Percentiles rank a stretch among this genome's conserved stretches.
Conservation (phyloP, 2,888 invertebrate genomes). For the Callinectes sapidus region DNA sequence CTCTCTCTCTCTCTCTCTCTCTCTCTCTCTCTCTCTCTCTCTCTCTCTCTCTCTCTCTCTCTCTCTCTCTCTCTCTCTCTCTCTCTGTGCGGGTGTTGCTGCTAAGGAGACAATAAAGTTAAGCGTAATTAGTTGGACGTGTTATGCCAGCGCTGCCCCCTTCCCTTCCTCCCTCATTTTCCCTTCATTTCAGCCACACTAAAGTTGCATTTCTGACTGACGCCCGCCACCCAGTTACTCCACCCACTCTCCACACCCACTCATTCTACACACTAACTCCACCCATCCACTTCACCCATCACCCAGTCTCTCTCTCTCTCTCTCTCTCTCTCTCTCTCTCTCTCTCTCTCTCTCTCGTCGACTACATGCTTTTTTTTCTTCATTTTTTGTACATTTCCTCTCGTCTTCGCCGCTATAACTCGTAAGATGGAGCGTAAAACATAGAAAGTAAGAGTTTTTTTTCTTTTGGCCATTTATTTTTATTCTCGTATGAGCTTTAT, state of each 20-base stretch:
- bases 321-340: constrained; percentile 6
- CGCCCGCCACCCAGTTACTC: constrained; percentile 20
- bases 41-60: constrained; percentile 42
- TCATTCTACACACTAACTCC: constrained; percentile 27
- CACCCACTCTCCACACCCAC: constrained; percentile 24
- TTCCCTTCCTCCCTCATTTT: neutral
- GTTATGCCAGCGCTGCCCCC: neutral
- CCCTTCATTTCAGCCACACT: neutral
- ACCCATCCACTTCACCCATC: neutral
- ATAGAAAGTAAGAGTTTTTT: neutral
- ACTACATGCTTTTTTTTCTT: neutral
- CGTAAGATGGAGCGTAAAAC: neutral
- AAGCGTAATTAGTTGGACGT: neutral
- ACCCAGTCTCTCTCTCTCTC: neutral
- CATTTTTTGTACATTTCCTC: neutral
- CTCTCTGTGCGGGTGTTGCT: neutral
- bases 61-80: neutral
- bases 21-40: constrained; percentile 34
- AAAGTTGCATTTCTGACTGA: constrained; percentile 1
- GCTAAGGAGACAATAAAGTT: neutral
- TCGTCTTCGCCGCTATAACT: neutral
- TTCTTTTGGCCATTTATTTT: neutral
- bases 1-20: constrained; percentile 39
- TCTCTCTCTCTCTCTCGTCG: neutral
- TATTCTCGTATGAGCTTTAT: neutral